Evolutionary conservation across 2,888 invertebrate species (phyloP).

Genomic region (Polymixis flavicincta): DNA sequence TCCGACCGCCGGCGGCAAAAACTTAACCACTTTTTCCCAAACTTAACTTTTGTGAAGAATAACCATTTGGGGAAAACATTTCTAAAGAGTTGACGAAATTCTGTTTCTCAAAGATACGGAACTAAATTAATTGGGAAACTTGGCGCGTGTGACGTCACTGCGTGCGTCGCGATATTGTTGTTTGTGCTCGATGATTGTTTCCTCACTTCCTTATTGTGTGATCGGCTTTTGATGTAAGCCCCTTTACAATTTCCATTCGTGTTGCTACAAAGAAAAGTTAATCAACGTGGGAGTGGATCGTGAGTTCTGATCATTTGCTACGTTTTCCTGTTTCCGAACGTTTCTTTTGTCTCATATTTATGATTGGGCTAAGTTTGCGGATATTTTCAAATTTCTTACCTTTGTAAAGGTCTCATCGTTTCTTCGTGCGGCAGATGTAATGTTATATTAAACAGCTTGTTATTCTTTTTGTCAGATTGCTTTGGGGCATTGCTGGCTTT

Average conservation of each 20-base stretch:
- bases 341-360: slow-evolving; percentile 57
- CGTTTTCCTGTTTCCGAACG: slow-evolving; percentile 60
- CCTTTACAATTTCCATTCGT: slow-evolving; percentile 64
- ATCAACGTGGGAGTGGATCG: slow-evolving; percentile 58
- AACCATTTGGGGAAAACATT: slow-evolving; percentile 65
- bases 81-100: slow-evolving; percentile 58
- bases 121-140: slow-evolving; percentile 70
- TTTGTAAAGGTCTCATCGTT: slow-evolving; percentile 19
- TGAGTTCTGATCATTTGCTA: slow-evolving; percentile 63
- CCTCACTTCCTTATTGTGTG: slow-evolving; percentile 66
- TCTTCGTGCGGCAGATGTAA: slow-evolving; percentile 8
- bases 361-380: slow-evolving; percentile 55
- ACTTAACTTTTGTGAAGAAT: slow-evolving; percentile 68
- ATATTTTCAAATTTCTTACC: slow-evolving; percentile 43
- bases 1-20: slow-evolving; percentile 66
- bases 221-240: slow-evolving; percentile 66
- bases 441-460: slow-evolving; percentile 13
- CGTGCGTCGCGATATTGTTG: slow-evolving; percentile 55
- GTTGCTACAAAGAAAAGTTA: slow-evolving; percentile 68
- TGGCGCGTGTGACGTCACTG: slow-evolving; percentile 46
- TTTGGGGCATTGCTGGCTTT: slow-evolving; percentile 5
- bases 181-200: slow-evolving; percentile 67
- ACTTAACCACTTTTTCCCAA: slow-evolving; percentile 68
- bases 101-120: slow-evolving; percentile 52
- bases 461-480: slow-evolving; percentile 12